phyloP scores from a whole-genome alignment of 2,888 invertebrate species.

The Tholera decimalis region DNA sequence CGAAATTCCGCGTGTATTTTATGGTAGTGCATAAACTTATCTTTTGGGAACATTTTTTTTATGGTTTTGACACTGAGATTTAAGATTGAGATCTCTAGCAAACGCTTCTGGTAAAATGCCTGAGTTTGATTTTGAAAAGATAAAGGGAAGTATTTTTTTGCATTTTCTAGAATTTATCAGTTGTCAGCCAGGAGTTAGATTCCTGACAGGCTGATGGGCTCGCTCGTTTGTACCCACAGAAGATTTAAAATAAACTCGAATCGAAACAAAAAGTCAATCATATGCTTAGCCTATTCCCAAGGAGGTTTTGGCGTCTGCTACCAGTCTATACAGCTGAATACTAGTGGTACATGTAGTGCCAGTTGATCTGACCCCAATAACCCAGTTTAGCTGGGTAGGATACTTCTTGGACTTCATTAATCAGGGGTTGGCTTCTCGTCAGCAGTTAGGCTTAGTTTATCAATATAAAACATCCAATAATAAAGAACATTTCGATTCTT shows the following conservation, averaged over 20 bases:
- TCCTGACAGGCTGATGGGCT: too few relatives aligned
- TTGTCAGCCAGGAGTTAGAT: too few relatives aligned
- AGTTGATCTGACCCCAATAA: too few relatives aligned
- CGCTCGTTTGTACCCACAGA: too few relatives aligned
- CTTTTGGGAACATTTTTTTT: conserved; percentile 5
- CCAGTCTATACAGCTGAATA: too few relatives aligned
- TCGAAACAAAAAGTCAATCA: too few relatives aligned
- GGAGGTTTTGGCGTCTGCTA: too few relatives aligned
- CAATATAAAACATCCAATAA: not conserved
- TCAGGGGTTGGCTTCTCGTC: not conserved
- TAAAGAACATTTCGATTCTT: not conserved
- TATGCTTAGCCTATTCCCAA: too few relatives aligned
- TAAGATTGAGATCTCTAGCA: not conserved
- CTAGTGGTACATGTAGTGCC: too few relatives aligned
- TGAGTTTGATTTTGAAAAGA: not conserved
- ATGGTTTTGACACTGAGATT: conserved; percentile 6
- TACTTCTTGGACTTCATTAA: too few relatives aligned
- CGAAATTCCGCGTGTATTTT: conserved; percentile 47
- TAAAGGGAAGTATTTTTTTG: not conserved
- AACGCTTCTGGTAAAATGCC: not conserved
- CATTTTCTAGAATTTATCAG: not conserved
- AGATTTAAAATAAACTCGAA: too few relatives aligned
- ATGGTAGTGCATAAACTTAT: conserved; percentile 32
- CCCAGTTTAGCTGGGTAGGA: too few relatives aligned
- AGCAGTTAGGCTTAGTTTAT: not conserved